These are phyloP conservation scores for Trachops cirrhosus DNA, from an alignment of 2,797 vertebrate species.

Conservation along the genomic window DNA sequence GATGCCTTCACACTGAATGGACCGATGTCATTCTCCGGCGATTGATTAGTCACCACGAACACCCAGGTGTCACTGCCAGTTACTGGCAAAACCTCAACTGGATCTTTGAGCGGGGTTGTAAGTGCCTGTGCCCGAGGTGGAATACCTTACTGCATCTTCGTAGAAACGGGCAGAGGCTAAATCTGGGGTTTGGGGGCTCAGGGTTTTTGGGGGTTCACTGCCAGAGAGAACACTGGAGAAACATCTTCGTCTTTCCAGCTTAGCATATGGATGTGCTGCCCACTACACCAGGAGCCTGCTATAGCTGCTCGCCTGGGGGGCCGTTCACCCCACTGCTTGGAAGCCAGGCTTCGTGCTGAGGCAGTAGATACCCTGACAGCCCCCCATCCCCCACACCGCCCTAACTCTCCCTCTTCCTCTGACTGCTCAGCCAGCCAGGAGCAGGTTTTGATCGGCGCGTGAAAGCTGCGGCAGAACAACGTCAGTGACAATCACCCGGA, in stretches of 20 bases:
- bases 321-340: not conserved
- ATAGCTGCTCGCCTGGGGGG: not conserved
- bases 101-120: not conserved
- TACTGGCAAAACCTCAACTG: not conserved
- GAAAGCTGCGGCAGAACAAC: not conserved
- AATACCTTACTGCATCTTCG: not conserved
- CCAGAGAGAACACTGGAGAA: not conserved
- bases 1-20: not conserved
- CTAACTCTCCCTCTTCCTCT: not conserved
- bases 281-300: not conserved
- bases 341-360: not conserved
- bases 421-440: not conserved
- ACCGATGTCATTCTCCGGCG: not conserved
- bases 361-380: not conserved
- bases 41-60: not conserved
- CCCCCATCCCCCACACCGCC: too few species aligned
- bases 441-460: not conserved
- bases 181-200: not conserved
- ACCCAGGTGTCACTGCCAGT: not conserved
- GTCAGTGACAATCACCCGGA: not conserved
- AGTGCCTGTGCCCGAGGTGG: not conserved
- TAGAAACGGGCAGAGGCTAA: not conserved
- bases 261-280: not conserved
- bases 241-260: rapidly evolving
- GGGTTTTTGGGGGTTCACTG: not conserved